Percentiles rank a stretch among this genome's conserved stretches.
Conservation (phyloP, 2,888 invertebrate species). For the Anodontia alba region DNA sequence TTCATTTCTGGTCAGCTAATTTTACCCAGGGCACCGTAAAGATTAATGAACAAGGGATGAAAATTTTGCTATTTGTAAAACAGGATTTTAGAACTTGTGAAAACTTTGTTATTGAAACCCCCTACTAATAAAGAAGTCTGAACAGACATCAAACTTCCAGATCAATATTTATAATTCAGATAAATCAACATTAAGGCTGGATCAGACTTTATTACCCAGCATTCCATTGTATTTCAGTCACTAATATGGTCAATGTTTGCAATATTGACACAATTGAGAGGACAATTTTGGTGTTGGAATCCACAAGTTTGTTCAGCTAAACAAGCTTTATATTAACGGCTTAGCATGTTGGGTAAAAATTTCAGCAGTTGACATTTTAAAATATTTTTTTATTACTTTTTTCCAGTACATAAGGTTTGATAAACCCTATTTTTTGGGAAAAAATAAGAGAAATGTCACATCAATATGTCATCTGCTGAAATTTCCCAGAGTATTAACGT, state of each 20-base stretch:
- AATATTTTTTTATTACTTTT: too few relatives aligned
- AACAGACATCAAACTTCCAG: too few relatives aligned
- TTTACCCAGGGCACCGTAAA: too few relatives aligned
- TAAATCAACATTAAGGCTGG: background rate
- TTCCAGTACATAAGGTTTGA: too few relatives aligned
- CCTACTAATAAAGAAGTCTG: conserved; percentile 4
- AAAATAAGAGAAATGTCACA: too few relatives aligned
- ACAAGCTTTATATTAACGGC: background rate
- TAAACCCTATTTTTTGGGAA: too few relatives aligned
- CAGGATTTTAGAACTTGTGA: background rate
- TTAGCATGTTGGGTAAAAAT: too few relatives aligned
- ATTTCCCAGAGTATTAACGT: too few relatives aligned
- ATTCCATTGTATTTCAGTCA: background rate
- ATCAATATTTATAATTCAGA: background rate
- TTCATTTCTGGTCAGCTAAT: too few relatives aligned
- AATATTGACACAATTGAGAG: background rate
- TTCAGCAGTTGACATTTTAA: too few relatives aligned
- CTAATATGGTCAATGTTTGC: background rate
- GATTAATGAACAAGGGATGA: too few relatives aligned
- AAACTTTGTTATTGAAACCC: conserved; percentile 12
- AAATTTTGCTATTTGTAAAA: background rate
- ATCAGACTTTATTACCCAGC: background rate
- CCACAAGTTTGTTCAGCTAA: conserved; percentile 3
- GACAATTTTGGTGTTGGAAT: background rate
- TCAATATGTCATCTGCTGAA: too few relatives aligned